phyloP scores from a whole-genome alignment of 2,113 vertebrate species.

The Mastomys coucha region DNA sequence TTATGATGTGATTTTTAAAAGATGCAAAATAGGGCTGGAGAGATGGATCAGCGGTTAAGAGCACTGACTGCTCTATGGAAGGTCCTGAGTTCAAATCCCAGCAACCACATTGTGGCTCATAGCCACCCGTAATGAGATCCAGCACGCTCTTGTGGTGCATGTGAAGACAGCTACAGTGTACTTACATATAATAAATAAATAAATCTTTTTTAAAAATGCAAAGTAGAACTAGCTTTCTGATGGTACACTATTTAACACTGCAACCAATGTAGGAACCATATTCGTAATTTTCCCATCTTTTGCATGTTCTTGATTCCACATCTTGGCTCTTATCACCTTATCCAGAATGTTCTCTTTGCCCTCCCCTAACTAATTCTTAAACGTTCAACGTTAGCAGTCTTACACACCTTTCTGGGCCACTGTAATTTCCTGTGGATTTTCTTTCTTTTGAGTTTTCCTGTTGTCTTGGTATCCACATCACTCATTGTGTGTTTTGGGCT shows the following conservation, averaged over 20 bases:
- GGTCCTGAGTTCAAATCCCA: too few species aligned
- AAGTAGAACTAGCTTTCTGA: conserved; percentile 10
- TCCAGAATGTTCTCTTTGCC: background rate
- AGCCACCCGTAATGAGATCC: too few species aligned
- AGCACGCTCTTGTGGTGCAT: too few species aligned
- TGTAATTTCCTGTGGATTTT: background rate
- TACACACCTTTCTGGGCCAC: background rate
- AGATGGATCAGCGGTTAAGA: too few species aligned
- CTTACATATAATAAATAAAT: too few species aligned
- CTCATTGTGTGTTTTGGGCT: background rate
- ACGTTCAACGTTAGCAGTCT: background rate
- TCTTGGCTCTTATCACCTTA: background rate
- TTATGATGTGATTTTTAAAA: background rate
- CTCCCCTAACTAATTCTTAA: background rate
- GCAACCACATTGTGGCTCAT: too few species aligned
- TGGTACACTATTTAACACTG: background rate
- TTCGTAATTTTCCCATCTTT: background rate
- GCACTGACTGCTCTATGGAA: too few species aligned
- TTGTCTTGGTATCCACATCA: background rate
- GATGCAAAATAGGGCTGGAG: conserved; percentile 13
- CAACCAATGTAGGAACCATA: background rate
- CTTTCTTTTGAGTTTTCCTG: background rate
- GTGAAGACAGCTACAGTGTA: too few species aligned
- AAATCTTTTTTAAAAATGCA: too few species aligned
- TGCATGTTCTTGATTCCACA: background rate